phyloP scores from a whole-genome alignment of 1,140 invertebrate species.

The Camponotus floridanus region DNA sequence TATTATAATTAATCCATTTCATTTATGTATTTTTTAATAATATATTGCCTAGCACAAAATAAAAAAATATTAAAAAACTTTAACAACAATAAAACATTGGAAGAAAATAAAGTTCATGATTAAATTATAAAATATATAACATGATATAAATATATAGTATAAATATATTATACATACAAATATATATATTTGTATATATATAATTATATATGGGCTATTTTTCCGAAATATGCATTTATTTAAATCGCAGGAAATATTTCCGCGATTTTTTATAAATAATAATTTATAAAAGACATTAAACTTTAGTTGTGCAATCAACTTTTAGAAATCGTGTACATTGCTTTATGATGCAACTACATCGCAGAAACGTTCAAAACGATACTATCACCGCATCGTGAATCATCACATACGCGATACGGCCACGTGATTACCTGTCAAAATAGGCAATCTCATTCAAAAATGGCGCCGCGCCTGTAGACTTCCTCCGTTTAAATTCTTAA shows the following conservation, averaged over 20 bases:
- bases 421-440: slow-evolving; percentile 72
- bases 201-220: no score
- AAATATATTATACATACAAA: no score
- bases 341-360: slow-evolving; percentile 33
- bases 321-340: background rate
- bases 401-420: slow-evolving; percentile 44
- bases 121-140: no score
- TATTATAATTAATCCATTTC: background rate
- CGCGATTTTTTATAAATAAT: background rate
- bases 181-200: no score
- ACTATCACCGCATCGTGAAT: slow-evolving; percentile 48
- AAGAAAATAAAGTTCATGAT: no score
- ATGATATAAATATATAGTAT: no score
- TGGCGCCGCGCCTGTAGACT: slow-evolving; percentile 61
- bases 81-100: no score
- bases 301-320: background rate
- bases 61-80: no score
- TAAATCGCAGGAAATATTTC: background rate
- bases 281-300: background rate
- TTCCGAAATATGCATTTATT: background rate
- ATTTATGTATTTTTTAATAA: background rate
- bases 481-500: slow-evolving; percentile 3
- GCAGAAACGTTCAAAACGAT: background rate
- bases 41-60: no score
- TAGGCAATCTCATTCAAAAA: slow-evolving; percentile 74